These are phyloP conservation scores for Diarsia mendica DNA, from an alignment of 2,888 invertebrate species.

Conservation along the genomic window DNA sequence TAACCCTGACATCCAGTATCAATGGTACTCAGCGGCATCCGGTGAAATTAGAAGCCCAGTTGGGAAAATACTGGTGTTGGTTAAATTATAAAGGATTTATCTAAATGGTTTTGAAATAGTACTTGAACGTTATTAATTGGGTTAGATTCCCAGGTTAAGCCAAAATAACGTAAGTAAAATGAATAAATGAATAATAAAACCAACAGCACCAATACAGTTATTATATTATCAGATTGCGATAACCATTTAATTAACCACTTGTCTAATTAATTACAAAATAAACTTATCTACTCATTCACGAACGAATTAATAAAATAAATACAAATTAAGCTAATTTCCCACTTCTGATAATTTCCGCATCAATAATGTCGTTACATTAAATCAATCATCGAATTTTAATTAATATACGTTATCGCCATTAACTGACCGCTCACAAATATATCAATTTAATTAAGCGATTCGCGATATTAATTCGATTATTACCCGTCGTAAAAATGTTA, in stretches of 20 bases:
- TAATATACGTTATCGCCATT: constrained; percentile 68
- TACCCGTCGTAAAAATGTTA: constrained; percentile 86
- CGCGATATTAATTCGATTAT: constrained; percentile 89
- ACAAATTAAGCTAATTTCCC: constrained; percentile 42
- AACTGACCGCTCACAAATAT: constrained; percentile 72
- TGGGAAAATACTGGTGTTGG: not conserved
- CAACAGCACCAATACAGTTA: not conserved
- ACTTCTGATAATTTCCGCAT: constrained; percentile 45
- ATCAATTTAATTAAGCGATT: constrained; percentile 89
- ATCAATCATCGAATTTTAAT: constrained; percentile 61
- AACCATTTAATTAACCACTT: constrained; percentile 18
- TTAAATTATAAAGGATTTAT: not conserved
- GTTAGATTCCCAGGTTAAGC: not conserved
- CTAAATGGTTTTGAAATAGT: not conserved
- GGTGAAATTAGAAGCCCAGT: not conserved
- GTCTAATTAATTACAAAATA: constrained; percentile 27
- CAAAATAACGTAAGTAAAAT: not conserved
- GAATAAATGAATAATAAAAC: constrained; percentile 5
- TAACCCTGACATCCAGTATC: not conserved
- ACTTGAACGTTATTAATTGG: not conserved
- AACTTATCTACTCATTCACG: constrained; percentile 29
- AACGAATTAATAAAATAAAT: constrained; percentile 49
- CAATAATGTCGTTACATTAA: constrained; percentile 34
- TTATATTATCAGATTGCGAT: constrained; percentile 19
- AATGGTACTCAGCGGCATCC: not conserved